These are phyloP conservation scores for Danio choprae DNA, from an alignment of 2,797 vertebrate species.

Conservation along the genomic window DNA sequence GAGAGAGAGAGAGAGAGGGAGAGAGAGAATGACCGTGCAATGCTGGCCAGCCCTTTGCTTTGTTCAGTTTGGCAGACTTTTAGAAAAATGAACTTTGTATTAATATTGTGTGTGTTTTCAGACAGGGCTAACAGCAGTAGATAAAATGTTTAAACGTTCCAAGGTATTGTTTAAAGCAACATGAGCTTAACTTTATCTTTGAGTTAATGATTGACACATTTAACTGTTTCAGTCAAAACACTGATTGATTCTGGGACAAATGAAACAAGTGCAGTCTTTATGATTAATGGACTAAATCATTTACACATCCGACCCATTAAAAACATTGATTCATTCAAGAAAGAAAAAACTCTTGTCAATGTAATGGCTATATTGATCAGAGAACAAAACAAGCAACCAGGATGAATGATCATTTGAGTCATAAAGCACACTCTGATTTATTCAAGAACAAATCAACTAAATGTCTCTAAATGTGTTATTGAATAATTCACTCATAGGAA, in stretches of 20 bases:
- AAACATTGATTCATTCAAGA: not conserved
- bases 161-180: no score
- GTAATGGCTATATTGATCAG: no score
- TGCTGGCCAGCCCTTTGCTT: constrained; percentile 20
- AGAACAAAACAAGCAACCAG: no score
- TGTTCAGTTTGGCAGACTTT: constrained; percentile 27
- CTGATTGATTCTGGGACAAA: not conserved
- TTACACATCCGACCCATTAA: not conserved
- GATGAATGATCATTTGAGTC: no score
- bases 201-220: not conserved
- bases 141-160: not conserved
- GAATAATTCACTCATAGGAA: not conserved
- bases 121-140: constrained; percentile 15
- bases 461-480: not conserved
- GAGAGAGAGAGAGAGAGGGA: no score
- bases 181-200: no score
- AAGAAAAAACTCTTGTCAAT: not conserved
- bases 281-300: not conserved
- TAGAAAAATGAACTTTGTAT: not conserved
- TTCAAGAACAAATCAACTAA: not conserved
- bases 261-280: no score
- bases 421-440: not conserved
- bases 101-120: constrained; percentile 29
- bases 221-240: not conserved
- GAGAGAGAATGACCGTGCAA: constrained; percentile 38